Base-by-base conservation (phyloP, 2,888 invertebrate species). In the Gonocerus acuteangulatus region DNA sequence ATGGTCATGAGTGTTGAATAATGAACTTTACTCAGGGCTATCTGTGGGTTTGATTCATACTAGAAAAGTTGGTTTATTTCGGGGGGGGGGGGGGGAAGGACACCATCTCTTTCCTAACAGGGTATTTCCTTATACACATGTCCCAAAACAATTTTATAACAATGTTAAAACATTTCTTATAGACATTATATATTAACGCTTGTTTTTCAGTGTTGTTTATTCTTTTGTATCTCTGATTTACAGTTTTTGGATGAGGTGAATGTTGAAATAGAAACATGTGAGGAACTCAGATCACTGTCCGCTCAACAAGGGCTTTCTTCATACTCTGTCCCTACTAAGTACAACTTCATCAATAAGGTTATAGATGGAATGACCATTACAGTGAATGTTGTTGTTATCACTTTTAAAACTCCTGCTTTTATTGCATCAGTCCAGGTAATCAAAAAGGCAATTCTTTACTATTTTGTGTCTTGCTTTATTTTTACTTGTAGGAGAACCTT, bases 341-440 rank as follows among this genome's bases (percentile, higher is more conserved):
- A 94, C 72, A 86, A 90, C 70, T 92, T 89, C 74, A 87, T 88
- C 63, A 88, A 93, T 73, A 86, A 94, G 81, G 93, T 97, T 63
- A 91, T 97, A 71, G 99, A 99, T 78, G 97, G 97, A 63, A 95
- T 99, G 72, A 95, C 92, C 47, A 85, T 99, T 67, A 85, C 87
- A 73, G 93, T 99, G 68, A 97, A 97, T 76, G 90, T 90, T 61
- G 94, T 97, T 62, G 86, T 88, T 74, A 85, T 99, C 71, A 88
- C 89, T 71, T 96, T 99, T 77, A 87, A 84, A 70, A 95, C 96
- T 74, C 89, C 90, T 69, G 92, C 93, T 60, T 99, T 99, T 77
- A 87, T 89, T 70, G 95, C 96, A 65, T 90, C 92, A 70, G 88
- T 99, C 74, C 93, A 95, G 86, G 95, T 95, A 73, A 69, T 70